These are phyloP conservation scores for Phymatocera aterrima DNA, from an alignment of 2,888 invertebrate genomes.

Conservation along the genomic window DNA sequence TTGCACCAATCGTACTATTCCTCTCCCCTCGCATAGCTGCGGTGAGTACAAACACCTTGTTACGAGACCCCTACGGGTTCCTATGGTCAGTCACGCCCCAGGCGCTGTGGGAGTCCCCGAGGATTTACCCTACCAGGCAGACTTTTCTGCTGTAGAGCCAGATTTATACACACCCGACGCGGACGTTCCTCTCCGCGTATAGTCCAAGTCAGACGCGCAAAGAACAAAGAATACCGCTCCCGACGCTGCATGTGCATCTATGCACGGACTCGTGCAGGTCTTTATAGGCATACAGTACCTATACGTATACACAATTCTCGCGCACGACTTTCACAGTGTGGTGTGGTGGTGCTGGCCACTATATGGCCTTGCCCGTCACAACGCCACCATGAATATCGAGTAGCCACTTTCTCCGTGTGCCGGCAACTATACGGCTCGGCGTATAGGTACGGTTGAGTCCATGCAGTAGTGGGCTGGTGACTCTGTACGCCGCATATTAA, in stretches of 20 bases:
- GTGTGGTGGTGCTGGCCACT: neutral
- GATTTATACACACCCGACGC: slow-evolving; percentile 44
- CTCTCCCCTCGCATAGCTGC: slow-evolving; percentile 31
- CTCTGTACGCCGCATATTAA: slow-evolving; percentile 41
- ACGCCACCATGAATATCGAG: slow-evolving; percentile 44
- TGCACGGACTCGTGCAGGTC: neutral
- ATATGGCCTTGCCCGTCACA: slow-evolving; percentile 39
- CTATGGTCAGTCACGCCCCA: slow-evolving; percentile 46
- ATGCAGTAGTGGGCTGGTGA: slow-evolving; percentile 19
- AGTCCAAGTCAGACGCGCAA: slow-evolving; percentile 39
- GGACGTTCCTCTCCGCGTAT: slow-evolving; percentile 45
- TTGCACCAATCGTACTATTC: slow-evolving; percentile 35
- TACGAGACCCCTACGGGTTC: slow-evolving; percentile 44
- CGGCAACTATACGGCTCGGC: neutral
- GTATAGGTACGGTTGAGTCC: neutral
- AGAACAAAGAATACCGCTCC: slow-evolving; percentile 52
- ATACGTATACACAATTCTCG: neutral
- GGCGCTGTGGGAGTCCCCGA: slow-evolving; percentile 44
- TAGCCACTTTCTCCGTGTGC: slow-evolving; percentile 40
- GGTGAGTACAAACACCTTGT: slow-evolving; percentile 46
- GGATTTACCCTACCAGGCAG: slow-evolving; percentile 17
- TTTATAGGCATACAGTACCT: neutral
- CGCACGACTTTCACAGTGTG: neutral
- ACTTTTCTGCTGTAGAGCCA: slow-evolving; percentile 19
- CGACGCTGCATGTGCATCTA: slow-evolving; percentile 35